Evolutionary conservation across 2,113 vertebrate species (phyloP), one percentile per base, ranked within the genome.

Genomic region (Amazona guildingii): DNA sequence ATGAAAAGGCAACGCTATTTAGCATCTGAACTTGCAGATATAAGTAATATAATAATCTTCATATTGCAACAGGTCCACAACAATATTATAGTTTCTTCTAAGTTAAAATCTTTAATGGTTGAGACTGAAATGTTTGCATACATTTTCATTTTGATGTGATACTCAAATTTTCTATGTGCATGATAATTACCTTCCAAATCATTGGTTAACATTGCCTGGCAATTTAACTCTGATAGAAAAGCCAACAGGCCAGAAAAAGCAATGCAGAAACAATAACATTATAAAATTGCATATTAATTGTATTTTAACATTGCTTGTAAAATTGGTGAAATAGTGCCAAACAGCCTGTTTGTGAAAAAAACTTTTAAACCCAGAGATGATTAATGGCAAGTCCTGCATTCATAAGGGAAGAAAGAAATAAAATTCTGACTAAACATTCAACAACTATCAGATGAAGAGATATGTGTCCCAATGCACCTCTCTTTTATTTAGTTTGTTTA

Each of bases 401-500:
- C 55, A 44, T 76, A 41, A 81, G 43, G 91, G 81, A 44, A 91
- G 55, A 67, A 97, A 86, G 64, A 78, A 93, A 83, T 86, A 93
- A 90, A 95, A 70, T 23, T 70, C 80, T 61, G 81, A 55, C 44
- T 84, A 91, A 97, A 85, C 48, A 79, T 73, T 64, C 88, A 80
- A 51, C 84, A 94, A 90, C 91, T 70, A 92, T 72, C 74, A 79
- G 39, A 74, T 80, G 51, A 89, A 95, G 49, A 68, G 54, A 48
- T 92, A 70, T 84, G 79, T 77, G 29, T 86, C 84, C 52, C 69
- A 86, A 9, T 37, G 72, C 63, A 62, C 62, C 57, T 78, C 75
- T 82, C 69, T 82, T 96, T 96, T 97, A 85, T 70, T 87, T 94
- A 73, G 54, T 51, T 86, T 90, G 12, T 93, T 90, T 90, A 70